Percentiles rank a stretch among this genome's conserved stretches.
Evolutionary conservation across 92 coral and sea anemone genomes (phyloP).

Genomic region (Desmophyllum pertusum): DNA sequence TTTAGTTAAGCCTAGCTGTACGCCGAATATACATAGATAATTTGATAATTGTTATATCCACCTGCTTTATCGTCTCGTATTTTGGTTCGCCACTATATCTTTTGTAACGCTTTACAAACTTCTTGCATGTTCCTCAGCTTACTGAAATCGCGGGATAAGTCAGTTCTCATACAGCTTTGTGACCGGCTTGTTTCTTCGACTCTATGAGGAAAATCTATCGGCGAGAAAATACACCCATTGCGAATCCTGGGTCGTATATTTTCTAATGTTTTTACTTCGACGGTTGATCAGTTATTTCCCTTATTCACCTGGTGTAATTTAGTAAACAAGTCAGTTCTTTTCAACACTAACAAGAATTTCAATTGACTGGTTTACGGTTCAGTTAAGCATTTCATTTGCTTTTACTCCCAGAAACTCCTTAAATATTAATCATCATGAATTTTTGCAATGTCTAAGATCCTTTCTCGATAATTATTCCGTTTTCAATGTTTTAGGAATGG

Average conservation of each 20-base stretch:
- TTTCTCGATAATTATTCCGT: neutral
- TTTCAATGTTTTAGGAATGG: neutral
- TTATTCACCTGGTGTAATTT: neutral
- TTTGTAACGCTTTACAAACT: too few species aligned
- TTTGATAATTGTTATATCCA: too few species aligned
- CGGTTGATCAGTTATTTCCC: neutral
- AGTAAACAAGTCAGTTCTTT: neutral
- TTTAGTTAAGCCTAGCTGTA: too few species aligned
- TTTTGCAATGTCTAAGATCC: neutral
- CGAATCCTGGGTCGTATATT: neutral
- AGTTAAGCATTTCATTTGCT: neutral
- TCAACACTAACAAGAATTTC: neutral
- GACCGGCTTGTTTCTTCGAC: too few species aligned
- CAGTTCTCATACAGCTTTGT: too few species aligned
- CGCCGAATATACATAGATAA: too few species aligned
- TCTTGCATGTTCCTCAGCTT: too few species aligned
- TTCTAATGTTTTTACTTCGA: neutral
- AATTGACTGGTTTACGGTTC: neutral
- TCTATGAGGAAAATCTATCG: too few species aligned
- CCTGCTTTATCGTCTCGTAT: too few species aligned
- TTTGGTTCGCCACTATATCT: too few species aligned
- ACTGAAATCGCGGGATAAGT: too few species aligned
- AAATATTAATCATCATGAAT: neutral
- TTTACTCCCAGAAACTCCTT: neutral
- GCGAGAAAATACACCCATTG: neutral